Evolutionary conservation across 2,113 vertebrate species (phyloP).

Genomic region (Megaceryle maxima): DNA sequence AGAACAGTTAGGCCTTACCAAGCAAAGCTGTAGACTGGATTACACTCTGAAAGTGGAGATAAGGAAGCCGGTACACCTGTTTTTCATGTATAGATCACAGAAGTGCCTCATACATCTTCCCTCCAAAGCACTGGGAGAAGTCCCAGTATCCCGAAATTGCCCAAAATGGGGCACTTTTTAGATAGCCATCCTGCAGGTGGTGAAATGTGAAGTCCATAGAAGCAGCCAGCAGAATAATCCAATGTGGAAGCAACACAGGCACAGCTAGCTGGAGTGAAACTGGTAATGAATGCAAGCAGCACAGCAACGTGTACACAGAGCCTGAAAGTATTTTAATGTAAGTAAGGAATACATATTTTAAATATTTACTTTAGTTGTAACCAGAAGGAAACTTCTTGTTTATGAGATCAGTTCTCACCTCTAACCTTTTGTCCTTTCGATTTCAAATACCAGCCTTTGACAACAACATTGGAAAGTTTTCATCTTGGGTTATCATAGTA

Average conservation of each 20-base stretch:
- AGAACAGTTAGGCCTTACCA: background rate
- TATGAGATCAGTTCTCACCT: background rate
- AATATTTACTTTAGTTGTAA: background rate
- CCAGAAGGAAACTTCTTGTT: background rate
- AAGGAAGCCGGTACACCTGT: background rate
- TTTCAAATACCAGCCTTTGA: background rate
- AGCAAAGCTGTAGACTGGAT: background rate
- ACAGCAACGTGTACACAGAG: background rate
- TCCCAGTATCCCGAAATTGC: fast-evolving
- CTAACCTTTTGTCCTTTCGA: background rate
- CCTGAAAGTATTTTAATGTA: background rate
- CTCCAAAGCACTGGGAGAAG: background rate
- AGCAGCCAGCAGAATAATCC: background rate
- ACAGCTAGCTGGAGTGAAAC: background rate
- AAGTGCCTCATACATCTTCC: background rate
- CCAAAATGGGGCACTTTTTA: background rate
- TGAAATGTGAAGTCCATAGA: background rate
- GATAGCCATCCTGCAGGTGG: background rate
- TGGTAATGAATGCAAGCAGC: background rate
- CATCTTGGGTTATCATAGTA: background rate
- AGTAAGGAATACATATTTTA: background rate
- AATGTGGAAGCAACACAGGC: background rate
- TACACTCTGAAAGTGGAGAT: background rate
- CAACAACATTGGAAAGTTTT: background rate
- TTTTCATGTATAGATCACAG: background rate